Evolutionary conservation across 1,140 invertebrate genomes (phyloP).

Genomic region (Argopecten irradians): DNA sequence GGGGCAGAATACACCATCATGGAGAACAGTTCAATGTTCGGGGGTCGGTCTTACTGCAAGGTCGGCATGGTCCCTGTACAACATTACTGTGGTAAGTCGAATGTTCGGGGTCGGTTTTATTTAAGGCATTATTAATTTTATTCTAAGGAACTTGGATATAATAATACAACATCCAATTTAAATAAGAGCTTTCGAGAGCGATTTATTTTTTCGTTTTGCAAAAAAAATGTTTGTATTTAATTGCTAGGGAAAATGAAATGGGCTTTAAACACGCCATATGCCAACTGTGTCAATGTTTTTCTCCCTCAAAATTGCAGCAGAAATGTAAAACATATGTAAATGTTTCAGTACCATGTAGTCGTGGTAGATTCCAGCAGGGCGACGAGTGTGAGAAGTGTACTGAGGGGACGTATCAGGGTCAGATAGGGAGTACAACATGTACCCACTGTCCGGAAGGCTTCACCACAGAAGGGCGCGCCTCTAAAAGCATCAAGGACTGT

Average conservation of each 20-base stretch:
- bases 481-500: neutral
- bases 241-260: too few species aligned
- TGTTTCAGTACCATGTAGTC: neutral
- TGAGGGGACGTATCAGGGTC: constrained; percentile 13
- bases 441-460: constrained; percentile 19
- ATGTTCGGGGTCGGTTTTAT: too few species aligned
- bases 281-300: too few species aligned
- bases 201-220: too few species aligned
- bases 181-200: too few species aligned
- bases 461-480: neutral
- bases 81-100: constrained; percentile 32
- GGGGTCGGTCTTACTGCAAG: neutral
- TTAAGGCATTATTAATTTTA: too few species aligned
- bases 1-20: constrained; percentile 14
- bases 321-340: too few species aligned
- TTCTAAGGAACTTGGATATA: too few species aligned
- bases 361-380: neutral
- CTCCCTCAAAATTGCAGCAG: too few species aligned
- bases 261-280: too few species aligned
- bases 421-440: neutral
- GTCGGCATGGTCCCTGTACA: neutral
- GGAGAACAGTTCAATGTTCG: neutral
- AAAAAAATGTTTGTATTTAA: too few species aligned
- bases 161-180: too few species aligned
- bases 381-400: constrained; percentile 19